Evolutionary conservation across 2,888 invertebrate genomes (phyloP).

Genomic region (Nineta flava): DNA sequence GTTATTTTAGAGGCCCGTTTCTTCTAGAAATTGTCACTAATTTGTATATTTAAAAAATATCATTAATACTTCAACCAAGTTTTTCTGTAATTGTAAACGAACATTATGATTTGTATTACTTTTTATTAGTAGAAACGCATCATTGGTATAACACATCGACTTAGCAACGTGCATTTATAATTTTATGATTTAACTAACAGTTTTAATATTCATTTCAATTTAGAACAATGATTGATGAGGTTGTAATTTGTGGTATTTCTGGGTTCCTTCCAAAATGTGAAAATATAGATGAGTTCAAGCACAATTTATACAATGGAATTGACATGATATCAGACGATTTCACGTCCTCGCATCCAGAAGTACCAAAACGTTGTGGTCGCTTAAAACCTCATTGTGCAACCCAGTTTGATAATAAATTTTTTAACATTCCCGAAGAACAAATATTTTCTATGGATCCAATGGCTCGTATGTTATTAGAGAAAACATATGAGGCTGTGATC

Average conservation of each 20-base stretch:
- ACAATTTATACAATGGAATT: constrained; percentile 59
- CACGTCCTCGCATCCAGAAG: constrained; percentile 43
- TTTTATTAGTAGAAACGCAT: too few species aligned
- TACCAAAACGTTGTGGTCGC: constrained; percentile 49
- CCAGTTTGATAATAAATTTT: constrained; percentile 38
- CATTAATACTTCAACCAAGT: too few species aligned
- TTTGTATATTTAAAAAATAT: too few species aligned
- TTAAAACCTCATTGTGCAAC: constrained; percentile 26
- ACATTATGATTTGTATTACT: too few species aligned
- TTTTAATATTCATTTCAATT: too few species aligned
- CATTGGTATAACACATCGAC: too few species aligned
- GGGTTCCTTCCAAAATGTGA: constrained; percentile 66
- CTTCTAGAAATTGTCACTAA: too few species aligned
- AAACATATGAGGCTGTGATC: constrained; percentile 38
- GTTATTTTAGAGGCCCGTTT: too few species aligned
- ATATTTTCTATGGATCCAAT: constrained; percentile 37
- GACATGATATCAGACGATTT: constrained; percentile 78
- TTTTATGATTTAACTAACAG: too few species aligned
- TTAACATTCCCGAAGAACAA: constrained; percentile 56
- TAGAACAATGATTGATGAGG: constrained; percentile 39
- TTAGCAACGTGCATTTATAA: too few species aligned
- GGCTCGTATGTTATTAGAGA: constrained; percentile 40
- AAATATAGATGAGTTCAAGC: constrained; percentile 49
- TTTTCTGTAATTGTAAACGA: too few species aligned
- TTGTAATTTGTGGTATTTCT: constrained; percentile 49